These are phyloP conservation scores for Macrobrachium rosenbergii DNA, from an alignment of 1,140 invertebrate species.

Conservation along the genomic window DNA sequence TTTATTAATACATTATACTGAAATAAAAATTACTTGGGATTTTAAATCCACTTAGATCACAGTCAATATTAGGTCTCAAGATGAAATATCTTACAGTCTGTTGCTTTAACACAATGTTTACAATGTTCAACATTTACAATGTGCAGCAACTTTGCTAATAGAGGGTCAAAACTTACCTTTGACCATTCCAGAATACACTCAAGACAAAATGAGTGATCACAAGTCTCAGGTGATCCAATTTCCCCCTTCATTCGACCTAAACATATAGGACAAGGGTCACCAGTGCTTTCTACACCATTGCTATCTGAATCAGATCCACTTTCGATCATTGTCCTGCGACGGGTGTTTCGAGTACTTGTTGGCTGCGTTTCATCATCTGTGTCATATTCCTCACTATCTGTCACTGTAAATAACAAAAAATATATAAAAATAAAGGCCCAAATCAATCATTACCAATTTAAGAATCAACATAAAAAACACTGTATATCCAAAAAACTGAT, in stretches of 20 bases:
- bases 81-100: not conserved
- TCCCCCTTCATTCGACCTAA: constrained; percentile 75
- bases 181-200: constrained; percentile 79
- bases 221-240: constrained; percentile 87
- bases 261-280: constrained; percentile 74
- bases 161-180: constrained; percentile 73
- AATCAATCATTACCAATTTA: too few species aligned
- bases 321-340: not conserved
- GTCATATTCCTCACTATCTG: constrained; percentile 29
- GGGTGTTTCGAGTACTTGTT: not conserved
- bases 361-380: not conserved
- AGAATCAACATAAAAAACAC: too few species aligned
- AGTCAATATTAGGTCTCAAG: not conserved
- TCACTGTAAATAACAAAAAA: not conserved
- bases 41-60: too few species aligned
- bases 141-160: not conserved
- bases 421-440: too few species aligned
- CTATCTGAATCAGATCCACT: not conserved
- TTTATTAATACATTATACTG: not conserved
- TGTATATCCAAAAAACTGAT: too few species aligned
- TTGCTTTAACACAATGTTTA: not conserved
- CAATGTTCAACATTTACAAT: not conserved
- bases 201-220: constrained; percentile 90
- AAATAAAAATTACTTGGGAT: too few species aligned
- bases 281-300: not conserved